Base-by-base conservation (phyloP, 2,113 vertebrate genomes). In the Tyrannus savana region DNA sequence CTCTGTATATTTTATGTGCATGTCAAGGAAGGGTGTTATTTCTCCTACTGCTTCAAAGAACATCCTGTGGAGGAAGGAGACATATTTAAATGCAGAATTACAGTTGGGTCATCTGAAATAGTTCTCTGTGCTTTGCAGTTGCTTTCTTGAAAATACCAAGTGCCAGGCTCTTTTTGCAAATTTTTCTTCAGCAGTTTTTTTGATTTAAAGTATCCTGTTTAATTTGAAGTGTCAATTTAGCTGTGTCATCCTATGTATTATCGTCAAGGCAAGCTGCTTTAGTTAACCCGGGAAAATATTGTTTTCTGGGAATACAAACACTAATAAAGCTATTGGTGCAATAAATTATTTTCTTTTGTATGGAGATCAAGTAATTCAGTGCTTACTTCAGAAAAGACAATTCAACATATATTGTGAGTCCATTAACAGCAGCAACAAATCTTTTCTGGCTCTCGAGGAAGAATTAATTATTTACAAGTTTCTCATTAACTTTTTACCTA, bases 401-500 rank as follows among this genome's bases (percentile, higher is more conserved):
- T 53, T 10, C 62, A 80, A 56, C 35, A 33, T 89, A 14, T 22
- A 91, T 77, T 60, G 89, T 82, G 62, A 96, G 44, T 76, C 90
- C 66, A 87, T 96, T 93, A 95, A 74, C 64, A 62, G 47, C 66
- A 96, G 71, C 58, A 95, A 80, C 90, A 93, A 96, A 95, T 86
- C 60, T 94, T 47, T 95, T 30, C 81, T 96, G 77, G 55, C 77
- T 92, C n/a, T 66, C 77, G 93, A 88, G 79, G 49, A 64, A 93
- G 62, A 93, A 96, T 97, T 96, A 96, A 97, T 97, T 97, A 97
- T 96, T 97, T 95, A 96, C 50, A 68, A 90, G 79, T 93, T 96
- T 94, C 93, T 97, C 82, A 96, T 93, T 97, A 96, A 97, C 60
- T 96, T 97, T 96, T 97, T 97, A 94, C 92, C 88, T 83, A 91